These are phyloP conservation scores for Brachyptera risi DNA, from an alignment of 2,888 invertebrate genomes.

Conservation along the genomic window DNA sequence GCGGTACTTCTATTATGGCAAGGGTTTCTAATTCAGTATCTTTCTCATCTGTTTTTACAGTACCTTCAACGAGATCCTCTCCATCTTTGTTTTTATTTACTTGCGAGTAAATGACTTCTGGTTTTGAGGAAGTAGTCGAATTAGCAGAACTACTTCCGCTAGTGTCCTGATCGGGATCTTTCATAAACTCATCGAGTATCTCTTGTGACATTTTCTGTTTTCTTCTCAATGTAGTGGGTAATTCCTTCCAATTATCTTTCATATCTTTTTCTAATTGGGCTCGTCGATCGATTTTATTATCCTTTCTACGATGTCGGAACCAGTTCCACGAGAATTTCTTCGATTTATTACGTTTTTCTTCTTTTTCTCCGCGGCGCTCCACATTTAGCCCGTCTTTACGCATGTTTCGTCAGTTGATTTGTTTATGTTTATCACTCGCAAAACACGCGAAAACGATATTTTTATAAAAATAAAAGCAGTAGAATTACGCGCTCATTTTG, in stretches of 20 bases:
- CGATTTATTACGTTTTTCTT: neutral
- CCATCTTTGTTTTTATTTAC: conserved; percentile 5
- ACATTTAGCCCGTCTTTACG: conserved; percentile 2
- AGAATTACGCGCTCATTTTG: no score
- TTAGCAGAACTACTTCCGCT: neutral
- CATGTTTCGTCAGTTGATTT: neutral
- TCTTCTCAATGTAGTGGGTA: conserved; percentile 43
- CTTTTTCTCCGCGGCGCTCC: conserved; percentile 7
- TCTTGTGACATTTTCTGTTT: conserved; percentile 32
- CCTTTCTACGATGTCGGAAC: conserved; percentile 25
- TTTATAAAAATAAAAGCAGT: no score
- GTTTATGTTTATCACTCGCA: neutral
- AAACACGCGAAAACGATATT: no score
- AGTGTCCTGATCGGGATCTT: conserved; percentile 1
- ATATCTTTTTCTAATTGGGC: conserved; percentile 32
- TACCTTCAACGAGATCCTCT: neutral
- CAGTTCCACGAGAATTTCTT: conserved; percentile 19
- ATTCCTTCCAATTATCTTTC: conserved; percentile 43
- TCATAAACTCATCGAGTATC: conserved; percentile 32
- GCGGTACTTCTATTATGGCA: neutral
- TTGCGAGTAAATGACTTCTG: conserved; percentile 11
- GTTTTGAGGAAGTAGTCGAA: conserved; percentile 14
- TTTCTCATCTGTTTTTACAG: neutral
- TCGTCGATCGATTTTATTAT: conserved; percentile 25
- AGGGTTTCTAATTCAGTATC: neutral